phyloP scores from a whole-genome alignment of 2,797 vertebrate genomes.

The Graptemys geographica region DNA sequence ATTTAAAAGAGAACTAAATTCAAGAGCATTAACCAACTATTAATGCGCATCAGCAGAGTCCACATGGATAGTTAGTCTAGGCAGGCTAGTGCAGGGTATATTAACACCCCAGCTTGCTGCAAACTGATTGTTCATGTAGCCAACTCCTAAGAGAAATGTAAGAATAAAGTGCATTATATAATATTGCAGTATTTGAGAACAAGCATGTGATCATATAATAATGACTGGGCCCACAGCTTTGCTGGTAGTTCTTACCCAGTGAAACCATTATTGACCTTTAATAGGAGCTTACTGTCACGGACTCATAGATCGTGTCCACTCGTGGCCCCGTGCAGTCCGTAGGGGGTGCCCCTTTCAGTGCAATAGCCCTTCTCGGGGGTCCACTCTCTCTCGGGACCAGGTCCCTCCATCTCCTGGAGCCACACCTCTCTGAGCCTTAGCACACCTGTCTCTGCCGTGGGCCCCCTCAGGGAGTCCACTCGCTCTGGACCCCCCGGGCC shows the following conservation, averaged over 20 bases:
- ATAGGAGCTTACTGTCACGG: not conserved
- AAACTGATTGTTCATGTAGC: not conserved
- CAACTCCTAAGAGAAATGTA: not conserved
- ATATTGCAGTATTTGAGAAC: not conserved
- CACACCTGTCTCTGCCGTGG: too few species aligned
- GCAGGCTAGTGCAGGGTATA: too few species aligned
- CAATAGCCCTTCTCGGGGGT: too few species aligned
- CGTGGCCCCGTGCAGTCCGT: too few species aligned
- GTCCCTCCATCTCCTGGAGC: too few species aligned
- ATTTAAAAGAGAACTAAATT: not conserved
- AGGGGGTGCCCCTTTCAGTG: too few species aligned
- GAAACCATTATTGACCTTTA: not conserved
- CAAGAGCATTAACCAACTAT: not conserved
- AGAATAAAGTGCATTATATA: not conserved
- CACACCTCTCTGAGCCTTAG: too few species aligned
- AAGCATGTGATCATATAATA: not conserved
- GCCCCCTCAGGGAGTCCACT: too few species aligned
- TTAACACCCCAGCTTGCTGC: not conserved
- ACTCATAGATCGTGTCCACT: too few species aligned
- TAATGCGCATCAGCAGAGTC: not conserved
- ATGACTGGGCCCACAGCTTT: not conserved
- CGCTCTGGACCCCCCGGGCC: too few species aligned
- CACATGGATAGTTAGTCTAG: not conserved
- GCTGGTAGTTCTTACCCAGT: not conserved
- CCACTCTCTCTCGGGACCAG: too few species aligned